Evolutionary conservation across 2,888 invertebrate species (phyloP), one percentile per base, ranked within the genome.

Genomic region (Cephus pygmeus): DNA sequence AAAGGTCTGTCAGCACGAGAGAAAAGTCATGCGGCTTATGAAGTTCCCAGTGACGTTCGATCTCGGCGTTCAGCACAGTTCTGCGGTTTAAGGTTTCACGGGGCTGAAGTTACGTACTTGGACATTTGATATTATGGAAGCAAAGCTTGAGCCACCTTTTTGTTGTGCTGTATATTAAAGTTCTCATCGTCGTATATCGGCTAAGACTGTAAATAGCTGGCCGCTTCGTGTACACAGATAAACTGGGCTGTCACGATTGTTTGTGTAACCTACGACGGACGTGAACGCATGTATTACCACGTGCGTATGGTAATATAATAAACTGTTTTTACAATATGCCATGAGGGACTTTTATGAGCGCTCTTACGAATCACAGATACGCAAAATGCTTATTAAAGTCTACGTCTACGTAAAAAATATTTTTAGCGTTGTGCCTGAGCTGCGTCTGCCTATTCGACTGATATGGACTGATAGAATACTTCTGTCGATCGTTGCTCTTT

Each of bases 281-380:
- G 33, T 73, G 73, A 30, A 12, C n/a, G 34, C 33, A 34, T 33
- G 35, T 34, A 73, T n/a, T 12, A 35, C n/a, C 35, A 69, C 69
- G 69, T 33, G 73, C 35, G 33, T 73, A 34, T 73, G 33, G 6
- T 35, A 73, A 35, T 35, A 33, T 76, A 81, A 81, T 81, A 81
- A 81, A 79, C 75, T 79, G 77, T 81, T 81, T 81, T 71, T 81
- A 75, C 75, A 77, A 40, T 74, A 81, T 79, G 56, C 69, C 75
- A 75, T 68, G 31, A 68, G 71, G 73, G 30, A 69, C 30, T 69
- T 69, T 69, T 69, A 69, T 33, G 69, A 11, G 69, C 69, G 11
- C 69, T 30, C 69, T 69, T 69, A 69, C 69, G 33, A 69, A 69
- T 30, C 69, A 69, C 69, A 69, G 69, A 15, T 11, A 11, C 69